phyloP scores from a whole-genome alignment of 2,113 vertebrate species.

The Myiozetetes cayanensis region DNA sequence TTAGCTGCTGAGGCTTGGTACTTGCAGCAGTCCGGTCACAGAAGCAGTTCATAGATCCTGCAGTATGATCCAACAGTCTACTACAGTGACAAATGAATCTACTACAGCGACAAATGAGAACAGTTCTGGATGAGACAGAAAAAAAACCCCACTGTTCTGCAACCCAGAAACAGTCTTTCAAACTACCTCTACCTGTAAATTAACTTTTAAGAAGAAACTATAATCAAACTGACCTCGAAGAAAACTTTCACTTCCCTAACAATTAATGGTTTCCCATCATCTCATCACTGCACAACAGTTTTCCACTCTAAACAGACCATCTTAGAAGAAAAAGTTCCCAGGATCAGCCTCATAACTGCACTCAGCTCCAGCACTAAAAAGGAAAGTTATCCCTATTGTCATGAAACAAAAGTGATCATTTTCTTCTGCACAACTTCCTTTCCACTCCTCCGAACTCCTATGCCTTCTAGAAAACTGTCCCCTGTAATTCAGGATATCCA shows the following conservation, averaged over 20 bases:
- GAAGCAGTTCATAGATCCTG: accelerated
- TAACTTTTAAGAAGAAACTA: neutral
- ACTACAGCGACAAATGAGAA: neutral
- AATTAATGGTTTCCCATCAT: neutral
- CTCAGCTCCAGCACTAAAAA: neutral
- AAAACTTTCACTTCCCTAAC: neutral
- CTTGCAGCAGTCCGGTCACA: accelerated
- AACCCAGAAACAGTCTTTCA: neutral
- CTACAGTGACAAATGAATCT: neutral
- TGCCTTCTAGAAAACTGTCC: neutral
- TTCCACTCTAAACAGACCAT: neutral
- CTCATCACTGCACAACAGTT: neutral
- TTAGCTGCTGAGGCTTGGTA: neutral
- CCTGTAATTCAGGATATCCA: neutral
- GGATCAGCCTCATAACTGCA: neutral
- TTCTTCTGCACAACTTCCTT: neutral
- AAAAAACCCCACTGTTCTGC: neutral
- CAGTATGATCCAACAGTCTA: neutral
- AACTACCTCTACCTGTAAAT: neutral
- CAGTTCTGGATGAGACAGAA: accelerated
- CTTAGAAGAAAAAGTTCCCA: neutral
- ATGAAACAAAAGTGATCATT: neutral
- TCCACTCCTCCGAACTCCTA: neutral
- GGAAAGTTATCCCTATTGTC: neutral
- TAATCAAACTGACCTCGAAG: neutral